A percentile compares a stretch with the other conserved stretches of the same genome.
phyloP scores from a whole-genome alignment of 2,113 vertebrate species.

The Phyllopteryx taeniolatus region DNA sequence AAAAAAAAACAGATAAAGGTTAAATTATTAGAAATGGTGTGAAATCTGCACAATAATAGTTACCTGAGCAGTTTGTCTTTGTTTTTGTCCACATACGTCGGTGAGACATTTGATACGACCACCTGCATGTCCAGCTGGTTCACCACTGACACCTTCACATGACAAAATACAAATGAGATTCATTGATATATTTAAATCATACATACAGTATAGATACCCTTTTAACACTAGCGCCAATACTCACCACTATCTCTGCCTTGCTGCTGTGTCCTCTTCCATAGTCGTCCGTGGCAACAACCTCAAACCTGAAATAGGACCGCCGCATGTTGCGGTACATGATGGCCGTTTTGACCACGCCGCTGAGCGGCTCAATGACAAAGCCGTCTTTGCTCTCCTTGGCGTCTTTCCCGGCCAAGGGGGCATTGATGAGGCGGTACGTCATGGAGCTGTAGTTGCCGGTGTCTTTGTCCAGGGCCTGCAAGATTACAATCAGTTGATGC shows the following conservation, averaged over 20 bases:
- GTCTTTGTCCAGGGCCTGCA: constrained; percentile 88
- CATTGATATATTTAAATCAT: background rate
- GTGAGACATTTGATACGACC: constrained; percentile 93
- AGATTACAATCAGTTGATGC: background rate
- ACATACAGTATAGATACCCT: background rate
- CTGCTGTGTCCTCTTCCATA: constrained; percentile 89
- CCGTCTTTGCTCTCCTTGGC: constrained; percentile 83
- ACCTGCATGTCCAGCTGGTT: constrained; percentile 99
- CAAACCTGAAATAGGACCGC: constrained; percentile 93
- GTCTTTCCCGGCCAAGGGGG: constrained; percentile 82
- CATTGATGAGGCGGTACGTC: constrained; percentile 86
- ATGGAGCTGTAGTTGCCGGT: constrained; percentile 94
- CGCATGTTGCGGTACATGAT: constrained; percentile 98
- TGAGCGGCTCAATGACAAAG: constrained; percentile 90
- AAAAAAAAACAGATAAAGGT: background rate
- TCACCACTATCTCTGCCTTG: constrained; percentile 89
- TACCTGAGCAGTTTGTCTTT: constrained; percentile 92
- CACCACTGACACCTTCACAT: constrained; percentile 89
- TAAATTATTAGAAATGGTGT: background rate
- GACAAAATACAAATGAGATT: constrained; percentile 27
- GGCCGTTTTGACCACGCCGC: constrained; percentile 90
- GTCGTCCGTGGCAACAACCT: constrained; percentile 92
- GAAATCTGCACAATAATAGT: constrained; percentile 25
- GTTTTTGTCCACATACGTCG: constrained; percentile 93
- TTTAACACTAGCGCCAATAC: constrained; percentile 26